Evolutionary conservation across 2,797 vertebrate species (phyloP).

Genomic region (Nannoperca australis): DNA sequence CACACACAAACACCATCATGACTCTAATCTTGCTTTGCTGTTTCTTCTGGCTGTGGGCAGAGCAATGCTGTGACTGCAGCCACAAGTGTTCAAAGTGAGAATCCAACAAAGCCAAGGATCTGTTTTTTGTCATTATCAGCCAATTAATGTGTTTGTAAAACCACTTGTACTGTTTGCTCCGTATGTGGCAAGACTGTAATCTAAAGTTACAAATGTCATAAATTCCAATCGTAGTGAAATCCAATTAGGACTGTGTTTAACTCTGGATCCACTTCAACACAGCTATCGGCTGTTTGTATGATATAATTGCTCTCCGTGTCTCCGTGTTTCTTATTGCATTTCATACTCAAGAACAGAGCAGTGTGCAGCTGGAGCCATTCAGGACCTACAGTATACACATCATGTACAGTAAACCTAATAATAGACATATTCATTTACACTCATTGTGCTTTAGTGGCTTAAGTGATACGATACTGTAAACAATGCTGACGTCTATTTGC

Average conservation of each 20-base stretch:
- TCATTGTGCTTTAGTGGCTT: slow-evolving; percentile 51
- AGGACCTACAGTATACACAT: slow-evolving; percentile 21
- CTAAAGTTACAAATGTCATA: slow-evolving; percentile 75
- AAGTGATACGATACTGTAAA: slow-evolving; percentile 57
- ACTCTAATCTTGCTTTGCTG: slow-evolving; percentile 50
- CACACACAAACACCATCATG: slow-evolving; percentile 47
- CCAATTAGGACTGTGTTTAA: slow-evolving; percentile 71
- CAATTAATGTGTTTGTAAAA: slow-evolving; percentile 78
- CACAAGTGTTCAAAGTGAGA: slow-evolving; percentile 50
- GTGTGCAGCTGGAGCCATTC: slow-evolving; percentile 26
- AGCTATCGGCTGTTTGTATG: slow-evolving; percentile 40
- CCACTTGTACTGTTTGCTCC: slow-evolving; percentile 69
- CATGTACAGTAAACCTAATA: slow-evolving; percentile 62
- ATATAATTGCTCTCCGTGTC: slow-evolving; percentile 64
- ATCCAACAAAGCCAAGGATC: slow-evolving; percentile 57
- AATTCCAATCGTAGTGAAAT: slow-evolving; percentile 70
- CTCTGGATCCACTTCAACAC: slow-evolving; percentile 47
- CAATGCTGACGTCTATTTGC: slow-evolving; percentile 53
- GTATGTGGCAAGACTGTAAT: slow-evolving; percentile 67
- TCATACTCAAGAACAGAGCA: slow-evolving; percentile 42
- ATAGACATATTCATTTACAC: slow-evolving; percentile 66
- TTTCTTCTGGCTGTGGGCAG: slow-evolving; percentile 39
- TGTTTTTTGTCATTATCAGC: slow-evolving; percentile 67
- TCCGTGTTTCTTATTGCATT: slow-evolving; percentile 32
- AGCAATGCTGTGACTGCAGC: slow-evolving; percentile 42